Percentiles rank a stretch among this genome's conserved stretches.
Conservation (phyloP, 1,140 invertebrate species). For the Vanessa tameamea region DNA sequence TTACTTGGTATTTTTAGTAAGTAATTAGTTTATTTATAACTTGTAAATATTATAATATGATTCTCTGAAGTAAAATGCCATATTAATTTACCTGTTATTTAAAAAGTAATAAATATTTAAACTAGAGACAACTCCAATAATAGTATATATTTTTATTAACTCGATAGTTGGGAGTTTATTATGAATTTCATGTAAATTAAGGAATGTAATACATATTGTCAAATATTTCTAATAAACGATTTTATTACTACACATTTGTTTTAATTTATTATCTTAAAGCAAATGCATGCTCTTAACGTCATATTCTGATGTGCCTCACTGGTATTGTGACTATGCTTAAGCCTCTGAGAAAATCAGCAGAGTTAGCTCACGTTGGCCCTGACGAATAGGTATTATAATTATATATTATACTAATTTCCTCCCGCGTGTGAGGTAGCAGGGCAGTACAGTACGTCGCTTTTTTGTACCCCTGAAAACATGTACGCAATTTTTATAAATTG, state of each 20-base stretch:
- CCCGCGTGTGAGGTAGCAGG: too few species aligned
- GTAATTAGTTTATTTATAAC: slow-evolving; percentile 15
- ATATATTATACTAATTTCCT: too few species aligned
- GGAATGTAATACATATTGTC: slow-evolving; percentile 10
- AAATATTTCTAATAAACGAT: slow-evolving; percentile 30
- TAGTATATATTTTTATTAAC: background rate
- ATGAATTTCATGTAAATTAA: slow-evolving; percentile 7
- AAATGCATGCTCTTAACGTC: too few species aligned
- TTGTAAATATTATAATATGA: slow-evolving; percentile 57
- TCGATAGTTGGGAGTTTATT: background rate
- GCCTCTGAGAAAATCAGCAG: too few species aligned
- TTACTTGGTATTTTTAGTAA: slow-evolving; percentile 8
- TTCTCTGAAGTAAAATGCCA: slow-evolving; percentile 52
- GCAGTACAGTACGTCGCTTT: too few species aligned
- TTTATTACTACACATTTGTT: slow-evolving; percentile 18
- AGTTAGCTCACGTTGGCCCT: too few species aligned
- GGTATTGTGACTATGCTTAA: too few species aligned
- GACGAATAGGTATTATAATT: too few species aligned
- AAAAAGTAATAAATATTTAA: slow-evolving; percentile 26
- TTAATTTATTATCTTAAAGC: background rate
- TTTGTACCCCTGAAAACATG: too few species aligned
- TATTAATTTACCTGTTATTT: slow-evolving; percentile 55
- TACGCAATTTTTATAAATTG: background rate
- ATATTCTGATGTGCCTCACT: too few species aligned
- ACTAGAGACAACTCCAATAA: slow-evolving; percentile 19